Base-by-base conservation (phyloP, 2,797 vertebrate species). In the Coccyzus lansbergi region DNA sequence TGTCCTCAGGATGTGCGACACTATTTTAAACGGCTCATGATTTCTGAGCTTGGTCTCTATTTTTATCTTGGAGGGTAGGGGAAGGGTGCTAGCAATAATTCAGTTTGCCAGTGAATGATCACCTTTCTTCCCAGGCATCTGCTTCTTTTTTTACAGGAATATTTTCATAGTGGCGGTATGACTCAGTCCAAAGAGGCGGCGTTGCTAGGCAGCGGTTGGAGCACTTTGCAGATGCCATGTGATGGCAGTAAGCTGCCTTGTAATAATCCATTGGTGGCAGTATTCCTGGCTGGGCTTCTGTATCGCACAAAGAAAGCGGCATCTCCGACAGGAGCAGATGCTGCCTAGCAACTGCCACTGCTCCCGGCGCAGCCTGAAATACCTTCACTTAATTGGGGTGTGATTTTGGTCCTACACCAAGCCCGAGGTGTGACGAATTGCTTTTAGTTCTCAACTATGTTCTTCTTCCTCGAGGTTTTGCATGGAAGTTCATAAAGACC, bases 171-270 rank as follows among this genome's bases (percentile, higher is more conserved):
- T 71, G 95, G 28, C 83, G 92, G 78, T 86, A 94, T 96, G 94
- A 94, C 92, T 97, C 94, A 96, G 95, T 93, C 79, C 92, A 93
- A 94, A 94, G 95, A 96, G 96, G 96, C 83, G 95, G 95, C 92
- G 96, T 96, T 96, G 96, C 96, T 96, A 96, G 96, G 96, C 95
- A 96, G 94, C 95, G 59, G 49, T 69, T 48, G 44, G 93, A 95
- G 96, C 93, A 38, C 96, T 94, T 63, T 92, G 93, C 96, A 90
- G 96, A 96, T 96, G 93, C 96, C 93, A 86, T 95, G 96, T 94
- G 95, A 94, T 96, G 96, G 95, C 95, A 94, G 95, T 92, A 94
- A 96, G 93, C 96, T 94, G 96, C 96, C 96, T 96, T 91, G 95
- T 85, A 91, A 94, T 96, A 96, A 96, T 93, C 96, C 91, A 94